These are phyloP conservation scores for Cololabis saira DNA, from an alignment of 2,113 vertebrate genomes.

Conservation along the genomic window DNA sequence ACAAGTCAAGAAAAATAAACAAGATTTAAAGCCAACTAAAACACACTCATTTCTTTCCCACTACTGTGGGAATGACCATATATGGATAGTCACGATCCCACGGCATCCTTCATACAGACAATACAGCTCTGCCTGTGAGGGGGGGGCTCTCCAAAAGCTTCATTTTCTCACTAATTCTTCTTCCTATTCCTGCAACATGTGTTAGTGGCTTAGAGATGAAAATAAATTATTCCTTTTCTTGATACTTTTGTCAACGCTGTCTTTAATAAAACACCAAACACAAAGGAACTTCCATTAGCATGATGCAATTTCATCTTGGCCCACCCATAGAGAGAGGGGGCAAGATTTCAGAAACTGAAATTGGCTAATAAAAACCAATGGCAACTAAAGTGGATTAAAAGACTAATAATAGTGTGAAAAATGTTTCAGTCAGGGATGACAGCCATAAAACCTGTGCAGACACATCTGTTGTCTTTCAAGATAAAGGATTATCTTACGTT, in stretches of 20 bases:
- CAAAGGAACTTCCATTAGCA: too few relatives aligned
- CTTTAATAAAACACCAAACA: too few relatives aligned
- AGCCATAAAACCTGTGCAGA: conserved; percentile 1
- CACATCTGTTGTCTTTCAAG: background rate
- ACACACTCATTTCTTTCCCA: conserved; percentile 17
- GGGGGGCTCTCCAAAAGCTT: too few relatives aligned
- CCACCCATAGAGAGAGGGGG: too few relatives aligned
- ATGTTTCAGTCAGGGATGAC: background rate
- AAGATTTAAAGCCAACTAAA: conserved; percentile 33
- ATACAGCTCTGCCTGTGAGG: too few relatives aligned
- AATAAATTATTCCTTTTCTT: too few relatives aligned
- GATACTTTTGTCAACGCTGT: too few relatives aligned
- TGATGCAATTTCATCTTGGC: too few relatives aligned
- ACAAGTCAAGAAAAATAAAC: background rate
- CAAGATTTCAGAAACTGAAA: background rate
- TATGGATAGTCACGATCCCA: conserved; percentile 31
- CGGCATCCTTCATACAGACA: background rate
- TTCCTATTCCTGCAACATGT: too few relatives aligned
- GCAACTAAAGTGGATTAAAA: background rate
- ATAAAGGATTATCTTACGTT: background rate
- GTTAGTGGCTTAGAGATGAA: too few relatives aligned
- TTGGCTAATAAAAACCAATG: too few relatives aligned
- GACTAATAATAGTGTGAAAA: background rate
- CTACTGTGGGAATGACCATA: conserved; percentile 66
- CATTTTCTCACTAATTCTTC: too few relatives aligned